A percentile compares a stretch with the other conserved stretches of the same genome.
phyloP scores from a whole-genome alignment of 2,888 invertebrate genomes.

The Onchidella celtica region DNA sequence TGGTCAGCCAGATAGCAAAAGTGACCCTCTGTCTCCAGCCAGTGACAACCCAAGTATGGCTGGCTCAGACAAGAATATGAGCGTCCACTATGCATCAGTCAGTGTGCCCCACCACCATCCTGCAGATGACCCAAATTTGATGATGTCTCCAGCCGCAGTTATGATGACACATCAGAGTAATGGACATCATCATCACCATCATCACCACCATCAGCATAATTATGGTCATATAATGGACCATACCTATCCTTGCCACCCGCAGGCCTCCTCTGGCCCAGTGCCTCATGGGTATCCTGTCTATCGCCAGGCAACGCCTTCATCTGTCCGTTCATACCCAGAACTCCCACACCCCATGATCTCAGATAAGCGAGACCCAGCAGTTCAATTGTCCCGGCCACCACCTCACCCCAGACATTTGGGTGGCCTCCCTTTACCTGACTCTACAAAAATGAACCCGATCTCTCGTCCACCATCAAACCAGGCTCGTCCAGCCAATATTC shows the following conservation, averaged over 20 bases:
- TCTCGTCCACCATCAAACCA: slow-evolving; percentile 64
- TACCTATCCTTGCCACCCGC: not conserved
- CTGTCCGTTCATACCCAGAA: slow-evolving; percentile 66
- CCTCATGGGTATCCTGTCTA: slow-evolving; percentile 41
- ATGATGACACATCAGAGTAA: slow-evolving; percentile 47
- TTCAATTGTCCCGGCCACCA: slow-evolving; percentile 1
- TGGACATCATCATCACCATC: slow-evolving; percentile 36
- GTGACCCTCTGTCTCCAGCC: slow-evolving; percentile 46
- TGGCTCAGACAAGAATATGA: slow-evolving; percentile 75
- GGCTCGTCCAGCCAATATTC: slow-evolving; percentile 19
- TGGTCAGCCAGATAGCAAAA: slow-evolving; percentile 22
- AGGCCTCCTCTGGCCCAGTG: not conserved
- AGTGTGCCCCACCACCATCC: slow-evolving; percentile 48
- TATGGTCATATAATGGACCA: not conserved
- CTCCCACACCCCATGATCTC: slow-evolving; percentile 52
- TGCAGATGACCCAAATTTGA: slow-evolving; percentile 30
- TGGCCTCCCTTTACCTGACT: slow-evolving; percentile 61
- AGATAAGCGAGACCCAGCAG: slow-evolving; percentile 7
- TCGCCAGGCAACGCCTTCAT: slow-evolving; percentile 49
- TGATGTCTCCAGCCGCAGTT: slow-evolving; percentile 46
- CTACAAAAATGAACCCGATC: slow-evolving; percentile 76
- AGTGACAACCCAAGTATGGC: slow-evolving; percentile 57
- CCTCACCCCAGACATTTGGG: slow-evolving; percentile 44
- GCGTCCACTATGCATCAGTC: slow-evolving; percentile 66
- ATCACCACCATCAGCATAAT: slow-evolving; percentile 34